Conservation (phyloP, 23 tunicate species). For the Aplidium turbinatum region DNA sequence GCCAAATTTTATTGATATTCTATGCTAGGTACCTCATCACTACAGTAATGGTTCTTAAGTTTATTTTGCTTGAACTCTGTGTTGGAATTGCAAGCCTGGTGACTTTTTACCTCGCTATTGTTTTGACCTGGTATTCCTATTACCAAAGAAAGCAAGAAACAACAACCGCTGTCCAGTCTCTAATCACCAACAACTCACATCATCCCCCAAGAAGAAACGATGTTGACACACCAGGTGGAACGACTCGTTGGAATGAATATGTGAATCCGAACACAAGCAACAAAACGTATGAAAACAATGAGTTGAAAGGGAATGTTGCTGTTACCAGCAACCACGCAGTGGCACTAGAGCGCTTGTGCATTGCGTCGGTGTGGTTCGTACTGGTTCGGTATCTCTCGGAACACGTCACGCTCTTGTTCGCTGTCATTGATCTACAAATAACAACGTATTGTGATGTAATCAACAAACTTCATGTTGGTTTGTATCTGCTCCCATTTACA, state of each 20-base stretch:
- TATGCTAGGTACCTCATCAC: no score
- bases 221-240: no score
- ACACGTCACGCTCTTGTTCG: neutral
- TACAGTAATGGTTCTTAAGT: slow-evolving; percentile 25
- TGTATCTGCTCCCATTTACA: slow-evolving; percentile 6
- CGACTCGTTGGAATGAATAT: no score
- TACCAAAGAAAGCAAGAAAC: neutral
- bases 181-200: no score
- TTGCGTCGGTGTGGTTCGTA: slow-evolving; percentile 18
- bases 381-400: slow-evolving; percentile 9
- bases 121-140: neutral
- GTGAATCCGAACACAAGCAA: no score
- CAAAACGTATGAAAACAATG: neutral
- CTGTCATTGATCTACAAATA: neutral
- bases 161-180: neutral
- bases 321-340: slow-evolving; percentile 16
- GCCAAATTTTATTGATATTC: neutral
- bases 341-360: slow-evolving; percentile 6
- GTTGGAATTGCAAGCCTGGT: slow-evolving; percentile 8
- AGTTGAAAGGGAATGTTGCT: neutral
- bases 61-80: slow-evolving; percentile 8
- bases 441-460: slow-evolving; percentile 9
- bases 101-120: slow-evolving; percentile 9
- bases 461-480: neutral
- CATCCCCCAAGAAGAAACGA: no score